Conservation (phyloP, 1,140 invertebrate species). For the Zelostemma sp. region DNA sequence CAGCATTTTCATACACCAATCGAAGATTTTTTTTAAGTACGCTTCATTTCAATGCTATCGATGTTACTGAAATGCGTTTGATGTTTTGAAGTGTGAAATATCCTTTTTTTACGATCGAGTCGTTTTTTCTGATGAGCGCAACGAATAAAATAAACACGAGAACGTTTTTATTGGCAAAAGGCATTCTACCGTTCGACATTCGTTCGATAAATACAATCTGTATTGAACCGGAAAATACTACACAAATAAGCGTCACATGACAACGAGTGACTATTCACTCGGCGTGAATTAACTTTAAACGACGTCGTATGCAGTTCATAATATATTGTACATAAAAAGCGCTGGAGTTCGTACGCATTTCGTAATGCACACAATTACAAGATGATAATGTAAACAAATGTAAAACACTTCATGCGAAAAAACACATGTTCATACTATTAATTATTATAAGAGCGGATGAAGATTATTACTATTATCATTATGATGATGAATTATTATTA, state of each 20-base stretch:
- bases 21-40: too few relatives aligned
- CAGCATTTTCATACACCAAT: too few relatives aligned
- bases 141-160: too few relatives aligned
- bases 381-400: conserved; percentile 43
- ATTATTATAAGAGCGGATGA: conserved; percentile 54
- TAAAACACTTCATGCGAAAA: conserved; percentile 45
- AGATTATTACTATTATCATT: conserved; percentile 53
- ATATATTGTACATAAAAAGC: conserved; percentile 46
- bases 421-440: conserved; percentile 50
- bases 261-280: background rate
- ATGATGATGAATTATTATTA: conserved; percentile 57
- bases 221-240: conserved; percentile 32
- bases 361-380: conserved; percentile 40
- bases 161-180: too few relatives aligned
- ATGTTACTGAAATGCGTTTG: too few relatives aligned
- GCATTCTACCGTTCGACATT: conserved; percentile 40
- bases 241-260: conserved; percentile 15
- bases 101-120: too few relatives aligned
- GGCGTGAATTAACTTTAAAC: background rate
- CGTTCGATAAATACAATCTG: conserved; percentile 46
- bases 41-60: too few relatives aligned
- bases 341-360: conserved; percentile 47
- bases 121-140: too few relatives aligned
- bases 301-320: background rate
- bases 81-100: too few relatives aligned